Evolutionary conservation across 2,888 invertebrate species (phyloP), one percentile per base, ranked within the genome.

Genomic region (Heliconius sara): DNA sequence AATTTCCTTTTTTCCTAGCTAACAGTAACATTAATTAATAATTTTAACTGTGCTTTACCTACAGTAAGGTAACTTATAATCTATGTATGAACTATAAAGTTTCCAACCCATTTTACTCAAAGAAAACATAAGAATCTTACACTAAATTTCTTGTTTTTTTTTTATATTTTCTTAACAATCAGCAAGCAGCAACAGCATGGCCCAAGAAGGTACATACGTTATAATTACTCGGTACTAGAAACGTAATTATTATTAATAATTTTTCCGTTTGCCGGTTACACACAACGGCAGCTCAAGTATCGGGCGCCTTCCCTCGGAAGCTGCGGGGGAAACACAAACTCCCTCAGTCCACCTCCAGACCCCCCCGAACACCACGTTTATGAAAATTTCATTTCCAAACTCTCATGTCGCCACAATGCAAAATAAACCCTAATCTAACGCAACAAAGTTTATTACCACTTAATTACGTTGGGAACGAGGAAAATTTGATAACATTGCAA

Each of bases 361-460:
- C 81, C 83, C 84, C 83, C 82, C 83, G 83, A 82, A 84, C 83
- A 86, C 84, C 87, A 90, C 91, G 91, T 91, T 94, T 94, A 94
- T 94, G 94, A 93, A 94, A 94, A 92, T 94, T 93, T 93, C 93
- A 95, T 95, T 95, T 94, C 91, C 91, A 92, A 93, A 91, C 90
- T 87, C 85, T 83, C 85, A 80, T 71, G 81, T n/a, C 85, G 83
- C 85, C 81, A 83, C 92, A 90, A 88, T 89, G 91, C 85, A 91
- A 93, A 92, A 89, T 91, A 90, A 89, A 91, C 94, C 89, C 87
- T 95, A 93, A 91, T 88, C 39, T 87, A 81, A 89, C 87, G 86
- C 82, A 87, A 85, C 89, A 94, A 87, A 91, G 93, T 88, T 88
- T 88, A 92, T 89, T 90, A 88, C 91, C 91, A 89, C 92, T 92